A percentile compares a stretch with the other conserved stretches of the same genome.
Conservation (phyloP, 2,113 vertebrate species). For the Aleadryas rufinucha region DNA sequence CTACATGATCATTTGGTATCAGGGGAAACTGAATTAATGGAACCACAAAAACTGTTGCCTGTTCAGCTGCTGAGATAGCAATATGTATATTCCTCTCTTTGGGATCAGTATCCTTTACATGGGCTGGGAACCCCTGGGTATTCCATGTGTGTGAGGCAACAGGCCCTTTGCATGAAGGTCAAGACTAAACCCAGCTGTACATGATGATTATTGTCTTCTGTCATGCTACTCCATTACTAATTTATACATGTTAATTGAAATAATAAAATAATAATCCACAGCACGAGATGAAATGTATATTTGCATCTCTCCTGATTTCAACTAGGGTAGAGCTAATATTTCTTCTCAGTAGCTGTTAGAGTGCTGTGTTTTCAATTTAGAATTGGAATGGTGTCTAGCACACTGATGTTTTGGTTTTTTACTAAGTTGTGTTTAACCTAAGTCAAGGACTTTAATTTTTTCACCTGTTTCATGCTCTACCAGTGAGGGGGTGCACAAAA, state of each 20-base stretch:
- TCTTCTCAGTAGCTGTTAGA: background rate
- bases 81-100: background rate
- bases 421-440: background rate
- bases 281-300: background rate
- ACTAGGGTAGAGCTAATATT: background rate
- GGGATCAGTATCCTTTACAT: background rate
- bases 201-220: background rate
- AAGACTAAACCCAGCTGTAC: background rate
- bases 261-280: background rate
- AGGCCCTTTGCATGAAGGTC: background rate
- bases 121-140: background rate
- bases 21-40: background rate
- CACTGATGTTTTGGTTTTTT: background rate
- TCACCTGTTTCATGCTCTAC: background rate
- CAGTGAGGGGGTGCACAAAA: background rate
- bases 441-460: background rate
- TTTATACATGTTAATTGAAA: background rate
- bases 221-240: background rate
- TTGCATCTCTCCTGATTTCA: background rate
- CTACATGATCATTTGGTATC: background rate
- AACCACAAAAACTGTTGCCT: background rate
- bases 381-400: background rate
- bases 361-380: background rate
- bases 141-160: background rate
- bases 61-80: background rate